A percentile compares a stretch with the other conserved stretches of the same genome.
Evolutionary conservation across 2,113 vertebrate genomes (phyloP).

Genomic region (Apteryx mantelli): DNA sequence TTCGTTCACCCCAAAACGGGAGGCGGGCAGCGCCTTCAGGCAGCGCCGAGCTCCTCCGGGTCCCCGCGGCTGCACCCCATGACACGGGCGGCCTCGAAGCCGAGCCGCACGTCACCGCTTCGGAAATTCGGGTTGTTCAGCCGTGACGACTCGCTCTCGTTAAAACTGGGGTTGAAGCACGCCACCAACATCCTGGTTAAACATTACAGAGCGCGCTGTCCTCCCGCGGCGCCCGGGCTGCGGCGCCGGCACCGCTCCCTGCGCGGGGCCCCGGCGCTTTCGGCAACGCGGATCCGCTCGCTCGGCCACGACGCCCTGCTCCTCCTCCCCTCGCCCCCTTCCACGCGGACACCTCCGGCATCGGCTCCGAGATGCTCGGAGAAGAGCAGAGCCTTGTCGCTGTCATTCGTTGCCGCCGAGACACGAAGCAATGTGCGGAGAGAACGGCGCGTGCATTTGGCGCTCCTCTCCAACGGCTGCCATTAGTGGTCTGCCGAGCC

Average conservation of each 20-base stretch:
- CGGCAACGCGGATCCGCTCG: too few species aligned
- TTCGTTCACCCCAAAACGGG: not conserved
- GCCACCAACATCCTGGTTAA: not conserved
- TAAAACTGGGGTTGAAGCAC: not conserved
- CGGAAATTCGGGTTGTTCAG: not conserved
- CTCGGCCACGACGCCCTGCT: not conserved
- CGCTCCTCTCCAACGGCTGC: rapidly evolving
- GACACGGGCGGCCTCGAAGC: rapidly evolving
- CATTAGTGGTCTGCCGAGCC: slow-evolving; percentile 13
- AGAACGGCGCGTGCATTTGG: not conserved
- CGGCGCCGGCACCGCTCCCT: too few species aligned
- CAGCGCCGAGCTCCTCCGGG: not conserved
- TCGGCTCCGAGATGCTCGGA: rapidly evolving
- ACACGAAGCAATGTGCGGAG: rapidly evolving
- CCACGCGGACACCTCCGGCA: not conserved
- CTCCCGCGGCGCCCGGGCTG: too few species aligned
- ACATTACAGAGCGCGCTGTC: not conserved
- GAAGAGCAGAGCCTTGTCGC: rapidly evolving
- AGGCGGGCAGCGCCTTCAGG: not conserved
- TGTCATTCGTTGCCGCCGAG: not conserved
- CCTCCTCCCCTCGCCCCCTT: not conserved
- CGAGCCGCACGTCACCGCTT: rapidly evolving
- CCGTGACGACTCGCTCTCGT: not conserved
- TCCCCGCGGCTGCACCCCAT: not conserved
- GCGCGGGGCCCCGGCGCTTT: too few species aligned